Evolutionary conservation across 2,113 vertebrate species (phyloP), one percentile per base, ranked within the genome.

Genomic region (Carlito syrichta): DNA sequence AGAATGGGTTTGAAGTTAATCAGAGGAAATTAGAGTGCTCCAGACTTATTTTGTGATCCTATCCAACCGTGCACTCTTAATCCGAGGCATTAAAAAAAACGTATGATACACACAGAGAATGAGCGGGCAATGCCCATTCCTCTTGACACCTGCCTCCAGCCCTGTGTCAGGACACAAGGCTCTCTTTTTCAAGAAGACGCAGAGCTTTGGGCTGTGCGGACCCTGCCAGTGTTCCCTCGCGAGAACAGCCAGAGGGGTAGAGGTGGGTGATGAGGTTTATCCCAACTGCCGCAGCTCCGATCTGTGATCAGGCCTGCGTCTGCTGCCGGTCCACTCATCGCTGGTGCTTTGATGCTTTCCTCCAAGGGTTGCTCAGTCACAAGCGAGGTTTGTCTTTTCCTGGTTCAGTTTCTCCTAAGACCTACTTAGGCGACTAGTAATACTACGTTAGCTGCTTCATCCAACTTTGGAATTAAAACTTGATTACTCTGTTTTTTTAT

Each of bases 401-500:
- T 95, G 40, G 63, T 45, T 95, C 78, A 73, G 6, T 93, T 96
- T 85, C 23, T 92, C 38, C 19, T 73, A 66, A 68, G 76, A 69
- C 23, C 4, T 82, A 62, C 32, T 77, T 7, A 54, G 1, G 74
- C 58, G 71, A 84, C 2, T 86, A 27, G 52, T 62, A 48, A 45
- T 79, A 45, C 32, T 77, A 77, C 20, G 5, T 86, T 91, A 78
- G 48, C 22, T 89, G 25, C 23, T 95, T 90, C 84, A 60, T 76
- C 10, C 13, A 73, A 83, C n/a, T 83, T 83, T 11, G 38, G 27
- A 74, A 50, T 60, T 89, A 68, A 82, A 83, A 77, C 69, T 40
- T 54, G 32, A 25, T 54, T 30, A 86, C 10, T 91, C n/a, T 10
- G 74, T 30, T 78, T 85, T 83, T 82, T 82, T 52, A 79, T 66